Evolutionary conservation across 2,888 invertebrate genomes (phyloP), one percentile per base, ranked within the genome.

Genomic region (Hirtodrosophila confusa): DNA sequence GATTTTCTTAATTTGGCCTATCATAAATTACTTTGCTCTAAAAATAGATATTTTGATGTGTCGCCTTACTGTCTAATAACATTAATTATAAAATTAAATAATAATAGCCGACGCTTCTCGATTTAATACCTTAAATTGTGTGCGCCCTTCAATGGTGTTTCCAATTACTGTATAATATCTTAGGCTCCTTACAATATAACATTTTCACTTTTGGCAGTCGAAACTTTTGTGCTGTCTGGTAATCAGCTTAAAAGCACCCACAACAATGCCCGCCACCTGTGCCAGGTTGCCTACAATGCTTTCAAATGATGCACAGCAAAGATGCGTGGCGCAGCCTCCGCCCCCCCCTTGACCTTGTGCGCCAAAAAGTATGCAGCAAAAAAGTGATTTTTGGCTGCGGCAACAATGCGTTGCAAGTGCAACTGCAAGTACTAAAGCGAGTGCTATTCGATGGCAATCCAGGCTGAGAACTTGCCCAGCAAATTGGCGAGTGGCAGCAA

Each of bases 371-470:
- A 29, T 23, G 43, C 27, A 24, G 12, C 40, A 40, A 23, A 10
- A 44, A 17, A 1, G 17, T 17, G 17, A 17, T 17, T 17, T 31
- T 53, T 40, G 66, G 12, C 51, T 24, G 51, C 12, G 27, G 47
- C 58, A 36, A 53, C 36, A 51, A 67, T 56, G 36, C 47, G 24
- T 49, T 37, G 47, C 50, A 36, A 44, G 41, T 29, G 17, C 45
- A 7, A 31, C 9, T 49, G 23, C 11, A 5, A 44, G n/a, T 35
- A 31, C 12, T 29, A 9, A 33, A 43, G 43, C 55, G n/a, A 43
- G 50, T 48, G 55, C 53, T 50, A 77, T 65, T 69, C 68, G 78
- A 75, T 85, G 71, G 67, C 67, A 85, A 70, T 67, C 85, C 78
- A 67, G 44, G 35, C 27, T 8, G n/a, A 11, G 41, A 61, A 40